Evolutionary conservation across 1,140 invertebrate genomes (phyloP).

Genomic region (Heterodera carotae): DNA sequence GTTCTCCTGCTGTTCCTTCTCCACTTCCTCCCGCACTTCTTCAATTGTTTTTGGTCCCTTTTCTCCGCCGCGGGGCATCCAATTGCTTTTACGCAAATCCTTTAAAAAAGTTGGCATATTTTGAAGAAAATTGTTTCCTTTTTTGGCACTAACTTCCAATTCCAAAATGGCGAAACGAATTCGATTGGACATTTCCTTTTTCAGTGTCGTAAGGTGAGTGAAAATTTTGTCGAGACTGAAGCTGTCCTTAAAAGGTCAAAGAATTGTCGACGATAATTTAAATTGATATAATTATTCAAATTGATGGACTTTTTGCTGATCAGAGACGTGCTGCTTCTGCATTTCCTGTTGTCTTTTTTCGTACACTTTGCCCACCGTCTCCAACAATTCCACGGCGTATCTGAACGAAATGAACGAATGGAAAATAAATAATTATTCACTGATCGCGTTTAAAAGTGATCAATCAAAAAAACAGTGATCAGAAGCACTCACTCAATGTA

Average conservation of each 20-base stretch:
- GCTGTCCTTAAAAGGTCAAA: conserved; percentile 4
- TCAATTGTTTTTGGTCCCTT: conserved; percentile 39
- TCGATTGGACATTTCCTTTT: conserved; percentile 31
- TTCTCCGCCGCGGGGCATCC: conserved; percentile 32
- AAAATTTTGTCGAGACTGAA: conserved; percentile 28
- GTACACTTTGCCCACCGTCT: conserved; percentile 36
- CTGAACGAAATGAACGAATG: too few relatives aligned
- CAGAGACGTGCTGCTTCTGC: background rate
- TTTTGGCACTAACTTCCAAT: background rate
- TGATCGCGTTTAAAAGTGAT: too few relatives aligned
- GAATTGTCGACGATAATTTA: background rate
- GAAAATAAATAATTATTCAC: too few relatives aligned
- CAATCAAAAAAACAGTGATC: too few relatives aligned
- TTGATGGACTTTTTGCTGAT: background rate
- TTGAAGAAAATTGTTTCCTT: background rate
- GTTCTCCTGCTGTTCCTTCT: conserved; percentile 34
- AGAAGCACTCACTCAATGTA: conserved; percentile 33
- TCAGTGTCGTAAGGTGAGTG: conserved; percentile 25
- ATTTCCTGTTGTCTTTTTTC: conserved; percentile 25
- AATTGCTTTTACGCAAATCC: conserved; percentile 36
- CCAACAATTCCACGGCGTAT: conserved; percentile 37
- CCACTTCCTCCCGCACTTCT: conserved; percentile 30
- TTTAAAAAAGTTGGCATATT: background rate
- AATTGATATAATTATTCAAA: too few relatives aligned
- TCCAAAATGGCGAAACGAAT: conserved; percentile 37